Conservation (phyloP, 2,888 invertebrate species). For the Himalopsyche japonica region DNA sequence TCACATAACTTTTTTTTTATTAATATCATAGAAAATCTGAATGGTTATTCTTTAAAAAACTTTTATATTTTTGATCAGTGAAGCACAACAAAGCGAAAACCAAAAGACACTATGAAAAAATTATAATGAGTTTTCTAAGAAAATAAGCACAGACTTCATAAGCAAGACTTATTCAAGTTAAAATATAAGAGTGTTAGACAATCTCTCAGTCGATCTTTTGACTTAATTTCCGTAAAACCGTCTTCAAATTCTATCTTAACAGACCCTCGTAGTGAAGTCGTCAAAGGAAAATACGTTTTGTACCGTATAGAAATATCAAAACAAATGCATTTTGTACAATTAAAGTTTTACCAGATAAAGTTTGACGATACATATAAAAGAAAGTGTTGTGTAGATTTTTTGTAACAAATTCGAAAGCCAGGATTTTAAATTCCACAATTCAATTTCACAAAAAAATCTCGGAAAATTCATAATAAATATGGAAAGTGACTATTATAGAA, state of each 20-base stretch:
- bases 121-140: background rate
- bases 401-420: too few relatives aligned
- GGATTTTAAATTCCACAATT: too few relatives aligned
- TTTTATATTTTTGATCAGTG: background rate
- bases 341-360: too few relatives aligned
- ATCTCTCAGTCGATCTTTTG: constrained; percentile 25
- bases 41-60: too few relatives aligned
- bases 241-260: background rate
- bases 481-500: too few relatives aligned
- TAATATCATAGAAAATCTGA: too few relatives aligned
- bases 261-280: background rate
- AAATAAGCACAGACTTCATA: background rate
- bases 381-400: too few relatives aligned
- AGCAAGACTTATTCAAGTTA: background rate
- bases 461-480: too few relatives aligned
- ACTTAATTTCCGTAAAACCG: constrained; percentile 28
- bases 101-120: background rate
- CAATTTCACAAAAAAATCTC: too few relatives aligned
- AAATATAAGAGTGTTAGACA: background rate
- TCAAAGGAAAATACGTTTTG: background rate
- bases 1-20: too few relatives aligned
- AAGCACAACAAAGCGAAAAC: background rate
- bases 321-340: background rate
- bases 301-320: background rate
- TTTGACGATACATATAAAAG: too few relatives aligned